These are phyloP conservation scores for Merluccius polli DNA, from an alignment of 2,797 vertebrate genomes.

Conservation along the genomic window DNA sequence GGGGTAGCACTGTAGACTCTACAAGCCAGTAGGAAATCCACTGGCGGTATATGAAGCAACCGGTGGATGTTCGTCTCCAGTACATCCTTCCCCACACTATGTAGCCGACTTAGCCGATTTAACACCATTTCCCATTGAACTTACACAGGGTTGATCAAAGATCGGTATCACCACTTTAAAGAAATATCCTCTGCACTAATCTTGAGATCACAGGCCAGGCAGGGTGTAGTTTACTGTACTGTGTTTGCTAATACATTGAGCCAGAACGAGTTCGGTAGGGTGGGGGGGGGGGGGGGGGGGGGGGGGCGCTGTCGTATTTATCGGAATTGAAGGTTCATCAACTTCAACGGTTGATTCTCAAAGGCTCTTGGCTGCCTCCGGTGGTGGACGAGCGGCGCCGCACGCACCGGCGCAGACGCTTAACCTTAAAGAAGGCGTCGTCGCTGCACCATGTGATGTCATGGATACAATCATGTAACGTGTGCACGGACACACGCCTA, in stretches of 20 bases:
- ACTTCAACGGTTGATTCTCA: slow-evolving; percentile 36
- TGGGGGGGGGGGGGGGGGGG: too few relatives aligned
- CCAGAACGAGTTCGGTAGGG: slow-evolving; percentile 38
- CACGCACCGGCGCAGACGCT: slow-evolving; percentile 25
- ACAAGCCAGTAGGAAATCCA: slow-evolving; percentile 20
- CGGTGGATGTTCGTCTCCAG: slow-evolving; percentile 18
- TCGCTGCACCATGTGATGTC: slow-evolving; percentile 24
- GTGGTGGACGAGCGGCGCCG: slow-evolving; percentile 31
- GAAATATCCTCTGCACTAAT: slow-evolving; percentile 23
- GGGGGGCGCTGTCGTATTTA: slow-evolving; percentile 56
- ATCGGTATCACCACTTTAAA: slow-evolving; percentile 26
- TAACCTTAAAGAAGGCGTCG: slow-evolving; percentile 34
- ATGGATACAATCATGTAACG: slow-evolving; percentile 64
- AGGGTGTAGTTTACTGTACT: slow-evolving; percentile 45
- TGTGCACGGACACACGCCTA: slow-evolving; percentile 54
- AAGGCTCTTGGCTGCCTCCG: slow-evolving; percentile 26
- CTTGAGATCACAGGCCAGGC: slow-evolving; percentile 18
- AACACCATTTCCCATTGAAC: slow-evolving; percentile 34
- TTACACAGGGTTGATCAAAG: slow-evolving; percentile 33
- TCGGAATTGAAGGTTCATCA: slow-evolving; percentile 64
- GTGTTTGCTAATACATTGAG: slow-evolving; percentile 38
- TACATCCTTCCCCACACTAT: slow-evolving; percentile 4
- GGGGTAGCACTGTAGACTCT: slow-evolving; percentile 6
- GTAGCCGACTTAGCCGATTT: not conserved
- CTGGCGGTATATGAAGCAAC: slow-evolving; percentile 8